Base-by-base conservation (phyloP, 2,888 invertebrate genomes). In the Cactoblastis cactorum region DNA sequence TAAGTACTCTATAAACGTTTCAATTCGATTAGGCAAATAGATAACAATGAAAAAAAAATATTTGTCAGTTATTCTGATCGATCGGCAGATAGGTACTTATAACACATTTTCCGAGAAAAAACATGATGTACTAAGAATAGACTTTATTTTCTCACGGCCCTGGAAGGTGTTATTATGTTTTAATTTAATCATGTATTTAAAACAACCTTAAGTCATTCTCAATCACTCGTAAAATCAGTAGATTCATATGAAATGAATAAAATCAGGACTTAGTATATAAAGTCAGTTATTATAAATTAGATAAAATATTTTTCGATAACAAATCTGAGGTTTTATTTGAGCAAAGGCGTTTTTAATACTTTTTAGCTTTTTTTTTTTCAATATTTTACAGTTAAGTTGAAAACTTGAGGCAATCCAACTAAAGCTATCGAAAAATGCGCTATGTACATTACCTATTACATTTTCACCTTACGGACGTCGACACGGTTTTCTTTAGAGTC, bases 91-190 rank as follows among this genome's bases (percentile, higher is more conserved):
- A 28, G 28, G 28, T 28, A 50, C 24, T n/a, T 67, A 67, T 69
- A 69, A 69, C 61, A 49, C 53, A 22, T 45, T 47, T 73, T 68
- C 68, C 63, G 24, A 65, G 73, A 71, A 75, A 74, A 70, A 71
- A 66, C 59, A 51, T 53, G 51, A 34, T 55, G 53, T 76, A 68
- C 71, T 60, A 51, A 63, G 74, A 74, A 76, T 61, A 34, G 52
- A 41, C 54, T 55, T 61, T 53, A 49, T 63, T 68, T 76, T 76
- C 77, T 69, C 77, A 77, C 77, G 75, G 77, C 74, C 75, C 72
- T 73, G 57, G 24, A 37, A 49, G 48, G 9, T 32, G 19, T 45
- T 38, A 43, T 50, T 49, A 50, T 24, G 32, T 35, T 49, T 41
- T 51, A 49, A 53, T 49, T 53, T 49, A 48, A 41, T 6, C 33